Evolutionary conservation across 1,140 invertebrate species (phyloP).

Genomic region (Magallana gigas): DNA sequence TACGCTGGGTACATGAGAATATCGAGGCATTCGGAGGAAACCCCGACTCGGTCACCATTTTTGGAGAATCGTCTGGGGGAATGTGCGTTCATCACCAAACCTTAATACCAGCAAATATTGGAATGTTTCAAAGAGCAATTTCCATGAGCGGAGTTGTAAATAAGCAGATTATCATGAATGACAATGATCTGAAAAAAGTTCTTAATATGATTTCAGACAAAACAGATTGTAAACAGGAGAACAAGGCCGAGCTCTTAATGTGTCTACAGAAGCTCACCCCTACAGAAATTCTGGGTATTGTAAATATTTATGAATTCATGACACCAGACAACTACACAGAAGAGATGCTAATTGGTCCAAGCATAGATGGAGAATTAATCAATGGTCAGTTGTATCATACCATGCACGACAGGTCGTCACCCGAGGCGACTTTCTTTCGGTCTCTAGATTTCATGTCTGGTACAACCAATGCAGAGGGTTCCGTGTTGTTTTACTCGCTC

Average conservation of each 20-base stretch:
- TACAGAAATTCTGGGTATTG: background rate
- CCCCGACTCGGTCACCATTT: conserved; percentile 84
- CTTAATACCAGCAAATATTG: conserved; percentile 59
- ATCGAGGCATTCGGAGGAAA: conserved; percentile 88
- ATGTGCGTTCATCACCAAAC: conserved; percentile 55
- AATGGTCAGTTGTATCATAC: background rate
- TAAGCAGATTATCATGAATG: background rate
- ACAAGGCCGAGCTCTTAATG: background rate
- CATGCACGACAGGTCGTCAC: background rate
- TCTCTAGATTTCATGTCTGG: conserved; percentile 11
- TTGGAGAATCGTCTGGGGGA: conserved; percentile 83
- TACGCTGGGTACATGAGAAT: conserved; percentile 87
- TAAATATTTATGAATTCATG: conserved; percentile 17
- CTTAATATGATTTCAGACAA: background rate
- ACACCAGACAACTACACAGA: background rate
- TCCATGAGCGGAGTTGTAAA: conserved; percentile 59
- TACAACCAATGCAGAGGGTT: conserved; percentile 8
- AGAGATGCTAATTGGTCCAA: background rate
- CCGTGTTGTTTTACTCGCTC: background rate
- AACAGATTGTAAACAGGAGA: background rate
- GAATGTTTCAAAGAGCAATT: conserved; percentile 61
- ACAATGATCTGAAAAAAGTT: background rate
- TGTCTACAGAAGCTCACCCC: background rate
- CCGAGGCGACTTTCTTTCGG: background rate
- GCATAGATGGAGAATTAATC: background rate